A percentile compares a stretch with the other conserved stretches of the same genome.
These are phyloP conservation scores for Pangasius macronema DNA, from an alignment of 2,797 vertebrate species.

Conservation along the genomic window DNA sequence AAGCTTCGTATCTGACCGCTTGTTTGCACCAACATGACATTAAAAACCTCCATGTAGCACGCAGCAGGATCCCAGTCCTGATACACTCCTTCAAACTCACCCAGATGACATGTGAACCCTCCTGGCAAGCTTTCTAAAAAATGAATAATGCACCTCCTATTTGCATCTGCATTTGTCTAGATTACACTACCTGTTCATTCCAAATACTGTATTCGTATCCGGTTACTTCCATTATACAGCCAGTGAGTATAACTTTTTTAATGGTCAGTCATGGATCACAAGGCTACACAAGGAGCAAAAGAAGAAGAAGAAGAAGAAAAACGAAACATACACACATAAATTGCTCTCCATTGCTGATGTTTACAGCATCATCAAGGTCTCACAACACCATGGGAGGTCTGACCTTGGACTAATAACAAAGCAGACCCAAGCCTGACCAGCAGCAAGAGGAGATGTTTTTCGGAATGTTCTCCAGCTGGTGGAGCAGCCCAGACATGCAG, in stretches of 20 bases:
- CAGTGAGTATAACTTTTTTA: not conserved
- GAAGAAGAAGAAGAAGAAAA: not conserved
- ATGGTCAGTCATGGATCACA: not conserved
- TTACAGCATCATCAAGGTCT: not conserved
- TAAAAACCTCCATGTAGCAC: not conserved
- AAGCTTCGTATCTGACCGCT: not conserved
- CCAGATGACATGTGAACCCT: not conserved
- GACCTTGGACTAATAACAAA: not conserved
- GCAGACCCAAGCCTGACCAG: not conserved
- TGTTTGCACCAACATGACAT: not conserved
- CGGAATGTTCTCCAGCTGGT: constrained; percentile 21
- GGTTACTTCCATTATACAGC: not conserved
- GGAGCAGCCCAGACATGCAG: constrained; percentile 40
- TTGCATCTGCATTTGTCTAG: not conserved
- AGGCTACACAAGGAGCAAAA: not conserved
- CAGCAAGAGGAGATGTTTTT: not conserved
- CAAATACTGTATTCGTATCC: not conserved
- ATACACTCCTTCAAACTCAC: not conserved
- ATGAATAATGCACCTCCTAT: not conserved
- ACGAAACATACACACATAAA: not conserved
- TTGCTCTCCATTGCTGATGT: not conserved
- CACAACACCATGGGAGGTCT: no score
- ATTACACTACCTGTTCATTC: not conserved
- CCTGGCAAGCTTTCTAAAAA: not conserved
- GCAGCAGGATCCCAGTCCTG: not conserved